Percentiles rank a stretch among this genome's conserved stretches.
phyloP scores from a whole-genome alignment of 1,140 invertebrate genomes.

The Lasaia peninsularis region DNA sequence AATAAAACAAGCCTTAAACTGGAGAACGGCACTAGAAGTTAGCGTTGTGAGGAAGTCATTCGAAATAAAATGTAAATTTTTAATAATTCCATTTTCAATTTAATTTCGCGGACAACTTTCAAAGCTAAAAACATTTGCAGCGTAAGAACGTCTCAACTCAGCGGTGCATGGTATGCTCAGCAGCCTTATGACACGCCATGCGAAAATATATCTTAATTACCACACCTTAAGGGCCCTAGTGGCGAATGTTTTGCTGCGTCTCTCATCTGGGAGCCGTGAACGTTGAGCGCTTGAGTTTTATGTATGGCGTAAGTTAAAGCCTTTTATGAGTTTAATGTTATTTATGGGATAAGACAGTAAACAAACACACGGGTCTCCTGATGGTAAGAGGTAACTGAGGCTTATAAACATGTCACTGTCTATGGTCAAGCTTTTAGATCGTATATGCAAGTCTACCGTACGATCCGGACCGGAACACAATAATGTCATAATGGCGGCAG shows the following conservation, averaged over 20 bases:
- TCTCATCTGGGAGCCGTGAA: slow-evolving; percentile 40
- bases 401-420: too few relatives aligned
- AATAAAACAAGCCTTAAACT: not conserved
- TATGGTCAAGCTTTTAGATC: too few relatives aligned
- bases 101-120: slow-evolving; percentile 58
- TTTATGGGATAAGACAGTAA: too few relatives aligned
- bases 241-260: slow-evolving; percentile 43
- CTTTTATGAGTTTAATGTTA: too few relatives aligned
- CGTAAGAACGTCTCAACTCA: slow-evolving; percentile 46
- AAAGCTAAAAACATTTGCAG: slow-evolving; percentile 48
- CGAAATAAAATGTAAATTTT: slow-evolving; percentile 50
- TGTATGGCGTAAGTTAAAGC: slow-evolving; percentile 29
- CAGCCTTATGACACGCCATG: slow-evolving; percentile 52
- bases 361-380: too few relatives aligned
- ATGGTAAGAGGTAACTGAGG: too few relatives aligned
- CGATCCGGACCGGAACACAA: too few relatives aligned
- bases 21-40: not conserved
- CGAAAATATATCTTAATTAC: slow-evolving; percentile 67
- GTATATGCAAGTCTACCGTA: too few relatives aligned
- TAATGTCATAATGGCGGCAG: too few relatives aligned
- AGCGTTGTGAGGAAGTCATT: slow-evolving; percentile 13
- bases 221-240: slow-evolving; percentile 61
- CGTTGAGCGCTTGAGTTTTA: slow-evolving; percentile 45
- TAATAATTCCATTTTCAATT: slow-evolving; percentile 63
- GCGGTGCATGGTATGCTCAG: slow-evolving; percentile 45